Evolutionary conservation across 1,140 invertebrate species (phyloP), one percentile per base, ranked within the genome.

Genomic region (Riptortus pedestris): DNA sequence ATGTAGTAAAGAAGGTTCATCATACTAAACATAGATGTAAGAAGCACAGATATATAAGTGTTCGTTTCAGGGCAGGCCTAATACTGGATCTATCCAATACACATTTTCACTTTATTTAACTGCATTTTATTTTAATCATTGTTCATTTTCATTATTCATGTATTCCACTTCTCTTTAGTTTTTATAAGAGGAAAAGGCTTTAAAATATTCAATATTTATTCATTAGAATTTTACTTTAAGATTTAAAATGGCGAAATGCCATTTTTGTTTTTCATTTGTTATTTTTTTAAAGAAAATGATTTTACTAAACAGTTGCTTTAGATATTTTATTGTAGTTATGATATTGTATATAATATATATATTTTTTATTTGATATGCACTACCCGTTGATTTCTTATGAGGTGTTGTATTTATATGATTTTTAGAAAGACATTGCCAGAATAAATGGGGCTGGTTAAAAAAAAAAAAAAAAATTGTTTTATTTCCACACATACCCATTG

Each of bases 341-440:
- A 33, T 59, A 59, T 59, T 59, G 57, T 59, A 55, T 55, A 55
- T 55, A 55, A 55, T 55, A 55, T 59, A 38, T 29, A 59, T 31
- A 59, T 62, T 51, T 61, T 61, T 61, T 60, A 60, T 33, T 60
- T 60, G 38, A 27, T 61, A 61, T 61, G 60, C 60, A 61, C 60
- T 61, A 61, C 60, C 60, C 43, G 33, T 61, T 61, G 60, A 61
- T 61, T 61, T 61, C 29, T 59, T 59, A 29, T 28, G 29, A 61
- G 60, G 60, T 61, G 60, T 61, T 61, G 60, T 61, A 61, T 61
- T 61, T 61, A 61, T 61, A 61, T 61, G 16, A 20, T 61, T 61
- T 61, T 47, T 61, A 38, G 60, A 61, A 61, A 61, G 60, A 61
- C 24, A 61, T 61, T 61, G 60, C 60, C 60, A 61, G 60, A 45